A percentile compares a stretch with the other conserved stretches of the same genome.
Evolutionary conservation across 2,888 invertebrate species (phyloP).

Genomic region (Mermis nigrescens): DNA sequence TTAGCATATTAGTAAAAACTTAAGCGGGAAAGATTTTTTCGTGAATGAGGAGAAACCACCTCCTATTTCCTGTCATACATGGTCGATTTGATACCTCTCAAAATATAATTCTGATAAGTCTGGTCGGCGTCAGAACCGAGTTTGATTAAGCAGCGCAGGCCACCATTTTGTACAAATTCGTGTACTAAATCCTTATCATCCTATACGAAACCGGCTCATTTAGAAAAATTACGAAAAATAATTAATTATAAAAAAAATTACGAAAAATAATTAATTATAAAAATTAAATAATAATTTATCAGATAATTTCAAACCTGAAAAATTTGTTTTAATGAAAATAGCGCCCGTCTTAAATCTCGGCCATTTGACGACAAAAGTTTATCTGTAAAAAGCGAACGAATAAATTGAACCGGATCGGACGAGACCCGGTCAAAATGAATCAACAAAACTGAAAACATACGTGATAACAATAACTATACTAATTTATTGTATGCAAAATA

Average conservation of each 20-base stretch:
- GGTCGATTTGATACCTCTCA: too few relatives aligned
- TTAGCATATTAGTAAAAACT: neutral
- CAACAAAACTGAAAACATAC: too few relatives aligned
- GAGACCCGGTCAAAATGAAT: too few relatives aligned
- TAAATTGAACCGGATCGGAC: too few relatives aligned
- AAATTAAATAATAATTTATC: neutral
- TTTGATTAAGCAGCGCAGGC: conserved; percentile 86
- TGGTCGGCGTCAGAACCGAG: conserved; percentile 90
- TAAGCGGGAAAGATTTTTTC: too few relatives aligned
- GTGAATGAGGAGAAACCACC: too few relatives aligned
- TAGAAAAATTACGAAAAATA: neutral
- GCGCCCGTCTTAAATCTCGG: conserved; percentile 74
- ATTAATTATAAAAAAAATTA: neutral
- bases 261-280: neutral
- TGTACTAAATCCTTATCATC: conserved; percentile 98
- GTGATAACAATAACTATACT: too few relatives aligned
- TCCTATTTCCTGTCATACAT: too few relatives aligned
- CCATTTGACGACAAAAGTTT: conserved; percentile 81
- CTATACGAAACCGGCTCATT: conserved; percentile 38
- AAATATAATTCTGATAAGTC: conserved; percentile 94
- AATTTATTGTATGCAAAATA: too few relatives aligned
- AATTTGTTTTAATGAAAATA: conserved; percentile 93
- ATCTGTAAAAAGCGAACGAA: conserved; percentile 45
- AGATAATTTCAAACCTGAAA: conserved; percentile 44
- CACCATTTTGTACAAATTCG: conserved; percentile 94